Evolutionary conservation across 2,888 invertebrate genomes (phyloP), one percentile per base, ranked within the genome.

Genomic region (Sarcophaga carnaria): DNA sequence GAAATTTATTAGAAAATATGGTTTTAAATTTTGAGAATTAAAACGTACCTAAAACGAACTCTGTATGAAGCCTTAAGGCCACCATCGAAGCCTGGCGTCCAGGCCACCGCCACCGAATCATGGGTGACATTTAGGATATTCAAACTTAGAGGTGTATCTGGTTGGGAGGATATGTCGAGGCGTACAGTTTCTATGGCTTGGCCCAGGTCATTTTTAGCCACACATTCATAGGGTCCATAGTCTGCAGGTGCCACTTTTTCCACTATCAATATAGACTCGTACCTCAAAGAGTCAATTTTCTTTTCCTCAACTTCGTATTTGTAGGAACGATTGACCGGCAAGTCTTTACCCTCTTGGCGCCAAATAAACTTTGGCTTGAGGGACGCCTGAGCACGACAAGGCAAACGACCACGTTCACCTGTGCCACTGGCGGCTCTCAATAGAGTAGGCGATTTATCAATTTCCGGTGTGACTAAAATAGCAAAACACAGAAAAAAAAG

Each of bases 81-180:
- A 0, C 99, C 99, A 92, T 99, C 97, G 92, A 99, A 99, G 0
- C 98, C 98, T 0, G 98, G 97, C 22, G 95, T 95, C 99, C 99
- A 99, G 64, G 95, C 95, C 62, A 99, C 93, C 0, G 96, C 95
- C 5, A 98, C 97, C 0, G 97, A 95, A 92, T 98, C 97, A 92
- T 98, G 97, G 0, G 98, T 98, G 5, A 97, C 96, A 93, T 99
- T 99, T 63, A 96, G 94, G 69, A 98, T 96, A 80, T 95, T 95
- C 77, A 98, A 94, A 85, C 96, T 95, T 85, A 95, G 94, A 10
- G 98, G 97, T 89, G 96, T 95, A 93, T 97, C 96, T 8, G 98
- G 98, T 45, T 95, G 95, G 64, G 97, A 97, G 75, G 98, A 98
- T 66, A 97, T 96, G 93, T 98, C 97, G 89, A 99, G 93, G 20